Conservation (phyloP, 2,113 vertebrate genomes). For the Meles meles region DNA sequence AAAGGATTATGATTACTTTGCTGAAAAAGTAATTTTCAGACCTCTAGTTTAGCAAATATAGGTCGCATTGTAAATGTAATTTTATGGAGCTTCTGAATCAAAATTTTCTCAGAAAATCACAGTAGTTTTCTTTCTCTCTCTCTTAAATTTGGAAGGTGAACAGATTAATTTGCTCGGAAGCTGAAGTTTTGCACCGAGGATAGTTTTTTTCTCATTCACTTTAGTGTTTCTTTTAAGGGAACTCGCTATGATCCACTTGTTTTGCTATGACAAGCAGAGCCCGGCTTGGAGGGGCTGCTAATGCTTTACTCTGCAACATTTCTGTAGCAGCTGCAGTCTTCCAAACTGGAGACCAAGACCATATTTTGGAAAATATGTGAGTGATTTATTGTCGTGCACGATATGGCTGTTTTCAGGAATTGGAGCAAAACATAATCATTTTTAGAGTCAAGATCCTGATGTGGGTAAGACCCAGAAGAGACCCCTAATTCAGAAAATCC, state of each 20-base stretch:
- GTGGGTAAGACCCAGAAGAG: neutral
- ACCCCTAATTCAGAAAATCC: conserved; percentile 27
- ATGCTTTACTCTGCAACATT: neutral
- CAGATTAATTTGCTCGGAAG: conserved; percentile 15
- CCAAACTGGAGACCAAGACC: neutral
- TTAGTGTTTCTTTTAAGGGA: conserved; percentile 14
- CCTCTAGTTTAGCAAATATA: conserved; percentile 31
- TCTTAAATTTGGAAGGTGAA: neutral
- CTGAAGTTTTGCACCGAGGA: neutral
- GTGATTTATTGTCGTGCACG: neutral
- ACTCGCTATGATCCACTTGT: neutral
- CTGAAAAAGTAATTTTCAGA: neutral
- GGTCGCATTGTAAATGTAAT: neutral
- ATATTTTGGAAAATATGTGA: neutral
- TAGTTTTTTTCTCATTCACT: neutral
- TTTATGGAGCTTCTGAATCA: conserved; percentile 28
- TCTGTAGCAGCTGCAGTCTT: neutral
- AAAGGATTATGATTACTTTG: neutral
- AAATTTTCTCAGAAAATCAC: neutral
- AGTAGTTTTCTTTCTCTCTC: neutral
- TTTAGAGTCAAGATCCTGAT: conserved; percentile 26
- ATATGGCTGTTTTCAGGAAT: neutral
- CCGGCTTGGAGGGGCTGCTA: neutral
- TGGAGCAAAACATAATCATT: neutral
- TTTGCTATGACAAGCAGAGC: neutral